Percentiles rank a stretch among this genome's conserved stretches.
These are phyloP conservation scores for Smittia aterrima DNA, from an alignment of 2,888 invertebrate species.

Conservation along the genomic window DNA sequence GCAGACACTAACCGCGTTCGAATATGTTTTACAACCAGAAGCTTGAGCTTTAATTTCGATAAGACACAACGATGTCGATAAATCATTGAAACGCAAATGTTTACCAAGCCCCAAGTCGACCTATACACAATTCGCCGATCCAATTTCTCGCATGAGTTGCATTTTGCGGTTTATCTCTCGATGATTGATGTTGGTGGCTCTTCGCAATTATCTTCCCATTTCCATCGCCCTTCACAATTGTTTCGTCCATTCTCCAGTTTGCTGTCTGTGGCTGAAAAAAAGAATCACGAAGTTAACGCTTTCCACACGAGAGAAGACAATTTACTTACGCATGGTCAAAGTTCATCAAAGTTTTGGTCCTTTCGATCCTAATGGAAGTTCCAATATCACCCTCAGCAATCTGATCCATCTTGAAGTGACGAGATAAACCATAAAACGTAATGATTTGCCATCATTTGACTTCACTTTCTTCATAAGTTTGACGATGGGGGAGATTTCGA, in stretches of 20 bases:
- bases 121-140: not conserved
- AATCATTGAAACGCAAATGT: not conserved
- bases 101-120: not conserved
- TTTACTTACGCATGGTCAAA: not conserved
- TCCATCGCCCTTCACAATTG: constrained; percentile 4
- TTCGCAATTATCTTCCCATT: constrained; percentile 35
- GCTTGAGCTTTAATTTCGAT: not conserved
- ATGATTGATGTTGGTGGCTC: constrained; percentile 28
- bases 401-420: no score
- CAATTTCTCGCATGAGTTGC: constrained; percentile 41
- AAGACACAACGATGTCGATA: not conserved
- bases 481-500: no score
- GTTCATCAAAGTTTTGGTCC: no score
- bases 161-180: constrained; percentile 25
- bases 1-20: not conserved
- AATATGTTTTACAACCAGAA: not conserved
- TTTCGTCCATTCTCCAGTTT: not conserved
- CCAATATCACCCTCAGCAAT: no score
- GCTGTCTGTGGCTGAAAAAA: not conserved
- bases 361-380: no score
- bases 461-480: no score
- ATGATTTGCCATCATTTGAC: no score
- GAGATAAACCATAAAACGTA: not conserved
- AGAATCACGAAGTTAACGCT: not conserved
- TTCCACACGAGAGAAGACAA: not conserved